Evolutionary conservation across 2,888 invertebrate genomes (phyloP).

Genomic region (Agriopis aurantiaria): DNA sequence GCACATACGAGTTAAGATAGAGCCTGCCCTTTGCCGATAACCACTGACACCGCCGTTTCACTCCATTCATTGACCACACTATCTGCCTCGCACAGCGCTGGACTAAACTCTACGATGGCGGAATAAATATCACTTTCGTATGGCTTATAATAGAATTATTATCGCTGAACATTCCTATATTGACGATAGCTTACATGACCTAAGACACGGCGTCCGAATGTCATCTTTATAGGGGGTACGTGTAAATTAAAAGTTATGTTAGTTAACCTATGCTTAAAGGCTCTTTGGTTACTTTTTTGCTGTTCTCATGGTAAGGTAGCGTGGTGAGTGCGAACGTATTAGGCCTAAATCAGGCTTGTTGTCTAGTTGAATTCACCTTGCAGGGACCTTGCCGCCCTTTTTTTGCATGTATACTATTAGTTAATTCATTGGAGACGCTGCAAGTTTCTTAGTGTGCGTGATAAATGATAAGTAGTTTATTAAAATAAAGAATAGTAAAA

Average conservation of each 20-base stretch:
- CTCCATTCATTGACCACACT: slow-evolving; percentile 39
- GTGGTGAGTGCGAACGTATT: too few species aligned
- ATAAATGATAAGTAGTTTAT: too few species aligned
- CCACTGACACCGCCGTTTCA: slow-evolving; percentile 25
- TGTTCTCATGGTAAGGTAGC: too few species aligned
- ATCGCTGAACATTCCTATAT: slow-evolving; percentile 26
- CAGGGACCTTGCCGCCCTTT: too few species aligned
- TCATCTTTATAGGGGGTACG: slow-evolving; percentile 11
- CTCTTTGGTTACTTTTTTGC: too few species aligned
- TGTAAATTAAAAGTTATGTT: not conserved
- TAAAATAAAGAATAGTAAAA: too few species aligned
- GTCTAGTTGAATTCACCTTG: too few species aligned
- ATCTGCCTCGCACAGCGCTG: not conserved
- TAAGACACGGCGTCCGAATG: slow-evolving; percentile 33
- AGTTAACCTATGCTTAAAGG: too few species aligned
- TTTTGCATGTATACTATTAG: too few species aligned
- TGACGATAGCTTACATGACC: slow-evolving; percentile 35
- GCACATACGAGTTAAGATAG: not conserved
- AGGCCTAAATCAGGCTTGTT: too few species aligned
- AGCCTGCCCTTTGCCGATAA: slow-evolving; percentile 31
- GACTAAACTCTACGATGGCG: slow-evolving; percentile 5
- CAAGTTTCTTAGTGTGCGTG: too few species aligned
- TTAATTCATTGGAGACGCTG: too few species aligned
- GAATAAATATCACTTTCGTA: slow-evolving; percentile 22
- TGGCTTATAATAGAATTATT: slow-evolving; percentile 5